phyloP scores from a whole-genome alignment of 2,888 invertebrate genomes.

The Nudaria mundana region DNA sequence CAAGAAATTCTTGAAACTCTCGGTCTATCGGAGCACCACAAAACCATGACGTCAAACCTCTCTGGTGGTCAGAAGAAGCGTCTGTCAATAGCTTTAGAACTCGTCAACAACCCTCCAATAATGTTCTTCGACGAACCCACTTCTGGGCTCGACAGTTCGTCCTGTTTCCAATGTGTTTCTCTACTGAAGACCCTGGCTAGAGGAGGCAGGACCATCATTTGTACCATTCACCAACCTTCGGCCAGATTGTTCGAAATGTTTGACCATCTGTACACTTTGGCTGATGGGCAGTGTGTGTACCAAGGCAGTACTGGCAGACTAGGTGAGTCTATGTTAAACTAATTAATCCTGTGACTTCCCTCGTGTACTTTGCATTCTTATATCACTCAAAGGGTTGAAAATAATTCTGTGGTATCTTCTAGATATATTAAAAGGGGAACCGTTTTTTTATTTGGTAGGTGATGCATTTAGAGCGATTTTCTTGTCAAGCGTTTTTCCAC shows the following conservation, averaged over 20 bases:
- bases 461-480: no score
- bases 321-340: constrained; percentile 77
- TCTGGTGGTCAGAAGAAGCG: constrained; percentile 98
- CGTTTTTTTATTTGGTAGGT: no score
- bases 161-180: constrained; percentile 96
- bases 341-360: no score
- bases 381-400: no score
- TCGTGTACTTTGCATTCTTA: no score
- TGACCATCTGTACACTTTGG: constrained; percentile 95
- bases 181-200: constrained; percentile 93
- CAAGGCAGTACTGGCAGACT: constrained; percentile 93
- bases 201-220: constrained; percentile 96
- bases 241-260: constrained; percentile 98
- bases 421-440: no score
- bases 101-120: constrained; percentile 97
- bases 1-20: constrained; percentile 95
- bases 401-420: no score
- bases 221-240: constrained; percentile 98
- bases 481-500: no score
- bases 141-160: constrained; percentile 96
- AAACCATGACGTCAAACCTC: constrained; percentile 94
- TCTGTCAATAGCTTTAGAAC: constrained; percentile 95
- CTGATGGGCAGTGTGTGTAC: constrained; percentile 97
- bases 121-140: constrained; percentile 99
- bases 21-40: constrained; percentile 91